Percentiles rank a stretch among this genome's conserved stretches.
These are phyloP conservation scores for Brachystomella parvula DNA, from an alignment of 1,140 invertebrate genomes.

Conservation along the genomic window DNA sequence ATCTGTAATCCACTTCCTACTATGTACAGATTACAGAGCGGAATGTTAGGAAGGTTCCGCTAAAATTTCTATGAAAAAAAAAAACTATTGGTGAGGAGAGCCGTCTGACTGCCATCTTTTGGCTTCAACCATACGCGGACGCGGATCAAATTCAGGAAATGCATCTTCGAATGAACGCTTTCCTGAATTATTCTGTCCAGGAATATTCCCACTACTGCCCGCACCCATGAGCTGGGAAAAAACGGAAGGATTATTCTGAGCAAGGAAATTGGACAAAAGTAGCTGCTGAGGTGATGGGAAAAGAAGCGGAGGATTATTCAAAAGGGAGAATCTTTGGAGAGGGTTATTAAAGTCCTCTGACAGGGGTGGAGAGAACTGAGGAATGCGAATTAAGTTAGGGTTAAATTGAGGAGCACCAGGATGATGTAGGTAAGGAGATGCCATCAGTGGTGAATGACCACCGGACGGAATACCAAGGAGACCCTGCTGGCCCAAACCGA, in stretches of 20 bases:
- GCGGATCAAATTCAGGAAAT: background rate
- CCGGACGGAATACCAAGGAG: background rate
- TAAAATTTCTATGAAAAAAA: too few species aligned
- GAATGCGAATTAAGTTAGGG: background rate
- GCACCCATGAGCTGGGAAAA: background rate
- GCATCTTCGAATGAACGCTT: background rate
- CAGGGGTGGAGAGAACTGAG: background rate
- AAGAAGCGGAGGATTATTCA: background rate
- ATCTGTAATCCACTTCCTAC: too few species aligned
- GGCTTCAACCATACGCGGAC: background rate
- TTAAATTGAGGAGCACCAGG: background rate
- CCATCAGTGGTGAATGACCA: background rate
- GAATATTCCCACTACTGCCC: background rate
- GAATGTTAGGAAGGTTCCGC: too few species aligned
- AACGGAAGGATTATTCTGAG: background rate
- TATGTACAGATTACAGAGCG: too few species aligned
- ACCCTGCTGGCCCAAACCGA: background rate
- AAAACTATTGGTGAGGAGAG: too few species aligned
- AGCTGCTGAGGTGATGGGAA: background rate
- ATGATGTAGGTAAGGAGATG: background rate
- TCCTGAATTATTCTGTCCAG: background rate
- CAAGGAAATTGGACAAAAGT: background rate
- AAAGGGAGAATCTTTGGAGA: background rate
- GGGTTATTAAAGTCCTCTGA: background rate
- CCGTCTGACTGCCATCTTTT: slow-evolving; percentile 1